Base-by-base conservation (phyloP, 2,888 invertebrate species). In the Stenodera caucasica region DNA sequence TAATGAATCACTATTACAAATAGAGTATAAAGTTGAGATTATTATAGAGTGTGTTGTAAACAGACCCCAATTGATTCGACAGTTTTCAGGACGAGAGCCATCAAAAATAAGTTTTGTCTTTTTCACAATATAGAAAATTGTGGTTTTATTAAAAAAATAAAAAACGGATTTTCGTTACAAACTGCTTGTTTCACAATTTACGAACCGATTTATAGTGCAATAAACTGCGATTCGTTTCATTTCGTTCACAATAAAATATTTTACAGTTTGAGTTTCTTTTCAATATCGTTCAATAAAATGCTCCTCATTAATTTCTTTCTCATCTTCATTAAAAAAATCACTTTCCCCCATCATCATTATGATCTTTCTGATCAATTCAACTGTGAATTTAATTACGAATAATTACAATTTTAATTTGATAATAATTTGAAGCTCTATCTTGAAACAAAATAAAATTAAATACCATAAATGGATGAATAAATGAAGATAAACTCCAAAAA, bases 301-400 rank as follows among this genome's bases (percentile, higher is more conserved):
- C n/a, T n/a, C n/a, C n/a, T n/a, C n/a, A n/a, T n/a, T 26, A 26
- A 26, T 26, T 26, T 26, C 26, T 5, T 5, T 26, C 26, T 26
- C 26, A 26, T 26, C 26, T 26, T 26, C 18, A 11, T 15, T 2
- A 2, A 45, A 45, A 45, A 45, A 45, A 21, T 45, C 21, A 45
- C 21, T 21, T 9, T 21, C 14, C 33, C 15, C 35, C 21, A 21
- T 45, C 45, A 21, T 21, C 12, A 45, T 23, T 23, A 45, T 45
- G 12, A 45, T 11, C 45, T 45, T 23, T 45, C 12, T 35, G 29
- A 55, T 14, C 49, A 61, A 58, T 58, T 58, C 55, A 53, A 61
- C 55, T 58, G 61, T 49, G 53, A 61, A 61, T 58, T 58, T 61
- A 61, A 61, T 61, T 61, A 58, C 55, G 53, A 52, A 52, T 58